Base-by-base conservation (phyloP, 2,113 vertebrate genomes). In the Gavialis gangeticus region DNA sequence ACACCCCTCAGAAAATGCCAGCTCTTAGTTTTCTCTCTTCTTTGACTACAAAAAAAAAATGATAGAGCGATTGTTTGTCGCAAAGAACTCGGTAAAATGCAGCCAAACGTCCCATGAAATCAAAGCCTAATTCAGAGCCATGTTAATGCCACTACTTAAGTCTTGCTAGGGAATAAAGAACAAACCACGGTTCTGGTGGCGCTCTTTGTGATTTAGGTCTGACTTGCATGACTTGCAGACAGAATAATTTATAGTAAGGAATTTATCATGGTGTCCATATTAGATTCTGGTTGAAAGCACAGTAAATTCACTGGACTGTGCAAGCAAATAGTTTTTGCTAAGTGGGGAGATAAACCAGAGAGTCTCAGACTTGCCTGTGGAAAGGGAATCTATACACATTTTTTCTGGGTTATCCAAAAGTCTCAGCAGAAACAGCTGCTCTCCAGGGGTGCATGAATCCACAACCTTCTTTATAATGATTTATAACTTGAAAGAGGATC, bases 381-480 rank as follows among this genome's bases (percentile, higher is more conserved):
- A 85, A 76, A 34, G 10, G 16, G 28, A 84, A 82, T 5, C 2
- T 3, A 0, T 63, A 54, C 24, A 37, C 27, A 0, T 4, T 15
- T 79, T 8, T 17, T 67, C 7, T 1, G 62, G 30, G 58, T 75
- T 79, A 73, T 15, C 21, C 34, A 84, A 84, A 91, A 83, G 21
- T 12, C 71, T 3, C 75, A 60, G 75, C 21, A 63, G 30, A 94
- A 66, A 0, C 64, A 25, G 37, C 25, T 46, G 37, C 82, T 57
- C 60, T 1, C 71, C 46, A 21, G 34, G 34, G 46, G 73, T 81
- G 69, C 62, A 6, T 0, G 0, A 1, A 3, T 3, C 25, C 77
- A 24, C 21, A 12, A 18, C n/a, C 24, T 1, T 5, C 17, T 30
- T 10, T 3, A 3, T 2, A 2, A 0, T 5, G 69, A 63, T 0